Base-by-base conservation (phyloP, 2,888 invertebrate genomes). In the Sthenelais limicola region DNA sequence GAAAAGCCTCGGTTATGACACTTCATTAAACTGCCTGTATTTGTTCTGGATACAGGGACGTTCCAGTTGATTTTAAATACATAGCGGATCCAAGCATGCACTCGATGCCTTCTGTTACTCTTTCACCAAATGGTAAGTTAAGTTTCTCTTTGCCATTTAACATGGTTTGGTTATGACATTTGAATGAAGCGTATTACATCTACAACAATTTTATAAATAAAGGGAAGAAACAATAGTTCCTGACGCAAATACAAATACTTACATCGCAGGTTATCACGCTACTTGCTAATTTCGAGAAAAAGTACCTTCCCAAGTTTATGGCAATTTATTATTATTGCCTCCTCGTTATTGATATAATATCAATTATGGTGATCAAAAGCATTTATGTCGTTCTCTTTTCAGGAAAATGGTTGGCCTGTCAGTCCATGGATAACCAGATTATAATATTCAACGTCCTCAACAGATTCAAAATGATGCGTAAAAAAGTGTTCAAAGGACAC, bases 11-110 rank as follows among this genome's bases (percentile, higher is more conserved):
- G n/a, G n/a, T n/a, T n/a, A n/a, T n/a, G n/a, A n/a, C n/a, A n/a
- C n/a, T n/a, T n/a, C n/a, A n/a, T n/a, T n/a, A n/a, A n/a, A n/a
- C n/a, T n/a, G n/a, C n/a, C n/a, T n/a, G n/a, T n/a, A n/a, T 52
- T 52, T n/a, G 12, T 52, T 72, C 32, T n/a, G 68, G n/a, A 78
- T 76, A 38, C 77, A 89, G 88, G 88, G 89, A 90, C 80, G 88
- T 90, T 74, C 90, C 90, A 0, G 99, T 99, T 0, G 99, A 99
- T 88, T 99, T 99, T 94, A 99, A 99, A 88, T 97, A 99, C 88
- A 98, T 99, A 78, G 99, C 99, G 0, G 99, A 99, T 89, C 98
- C 99, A 0, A 93, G 96, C 0, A 97, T 99, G 96, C 99, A 99
- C 89, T 98, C 98, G 4, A 95, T 99, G 92, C 99, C 99, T 0